Percentiles rank a stretch among this genome's conserved stretches.
Conservation (phyloP, 2,888 invertebrate species). For the Mesopsocus fuscifrons region DNA sequence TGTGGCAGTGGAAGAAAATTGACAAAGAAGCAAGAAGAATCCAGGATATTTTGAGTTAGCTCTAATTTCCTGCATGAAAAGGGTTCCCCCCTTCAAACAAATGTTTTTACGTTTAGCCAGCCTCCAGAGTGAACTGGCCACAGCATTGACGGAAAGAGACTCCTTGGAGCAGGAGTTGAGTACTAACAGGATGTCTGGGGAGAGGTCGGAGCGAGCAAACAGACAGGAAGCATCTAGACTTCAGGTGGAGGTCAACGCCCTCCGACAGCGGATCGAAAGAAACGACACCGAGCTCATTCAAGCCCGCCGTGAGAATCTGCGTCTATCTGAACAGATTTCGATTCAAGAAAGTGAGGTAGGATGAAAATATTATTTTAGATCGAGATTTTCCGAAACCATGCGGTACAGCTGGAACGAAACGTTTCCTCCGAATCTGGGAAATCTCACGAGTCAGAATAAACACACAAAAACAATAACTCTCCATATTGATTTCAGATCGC, state of each 20-base stretch:
- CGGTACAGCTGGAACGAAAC: too few species aligned
- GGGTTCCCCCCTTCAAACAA: too few species aligned
- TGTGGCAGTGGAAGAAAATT: too few species aligned
- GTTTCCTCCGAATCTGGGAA: too few species aligned
- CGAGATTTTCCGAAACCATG: not conserved
- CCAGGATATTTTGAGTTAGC: too few species aligned
- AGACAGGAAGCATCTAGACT: slow-evolving; percentile 56
- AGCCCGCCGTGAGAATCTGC: slow-evolving; percentile 57
- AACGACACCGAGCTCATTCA: slow-evolving; percentile 66
- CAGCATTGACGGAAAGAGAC: slow-evolving; percentile 57
- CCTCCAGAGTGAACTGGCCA: slow-evolving; percentile 57
- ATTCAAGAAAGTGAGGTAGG: slow-evolving; percentile 62
- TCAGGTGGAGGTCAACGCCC: slow-evolving; percentile 51
- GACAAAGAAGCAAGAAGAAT: too few species aligned
- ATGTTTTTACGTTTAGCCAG: too few species aligned
- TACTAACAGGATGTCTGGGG: slow-evolving; percentile 37
- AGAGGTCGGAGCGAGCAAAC: slow-evolving; percentile 52
- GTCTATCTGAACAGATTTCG: slow-evolving; percentile 58
- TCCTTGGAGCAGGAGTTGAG: slow-evolving; percentile 64
- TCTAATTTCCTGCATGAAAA: too few species aligned
- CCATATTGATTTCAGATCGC: too few species aligned
- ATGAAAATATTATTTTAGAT: slow-evolving; percentile 3
- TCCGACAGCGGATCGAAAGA: slow-evolving; percentile 56
- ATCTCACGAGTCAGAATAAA: too few species aligned
- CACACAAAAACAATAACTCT: too few species aligned